Evolutionary conservation across 2,888 invertebrate species (phyloP), one percentile per base, ranked within the genome.

Genomic region (Bombylius discolor): DNA sequence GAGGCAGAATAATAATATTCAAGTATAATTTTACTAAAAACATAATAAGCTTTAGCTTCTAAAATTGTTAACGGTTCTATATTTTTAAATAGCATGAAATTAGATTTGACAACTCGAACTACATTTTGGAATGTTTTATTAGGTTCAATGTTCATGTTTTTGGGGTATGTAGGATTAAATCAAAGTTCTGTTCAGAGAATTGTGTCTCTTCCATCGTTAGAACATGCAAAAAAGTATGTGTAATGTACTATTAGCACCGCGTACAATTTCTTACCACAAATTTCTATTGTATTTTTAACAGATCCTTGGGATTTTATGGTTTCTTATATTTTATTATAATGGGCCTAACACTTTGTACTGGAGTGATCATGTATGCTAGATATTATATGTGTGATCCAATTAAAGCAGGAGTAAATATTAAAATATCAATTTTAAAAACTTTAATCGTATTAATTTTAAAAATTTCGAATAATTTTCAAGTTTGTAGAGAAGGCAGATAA

Each of bases 131-230:
- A 81, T 47, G 76, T 81, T 36, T 65, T 80, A 13, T 69, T 81
- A 51, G 78, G 79, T 12, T 81, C 81, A 12, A 76, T 79, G 47
- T 66, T 79, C 7, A 76, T 80, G 58, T 82, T 81, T 79, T 76
- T 80, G 9, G 76, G 81, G 1, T 81, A 83, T 64, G 81, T 84
- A 64, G 78, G 83, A 13, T 78, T 83, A 12, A 84, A 85, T 71
- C 87, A 87, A 70, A 82, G 83, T 52, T 83, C 84, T 77, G 84
- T 87, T 0, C 86, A 87, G 64, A 75, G 85, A 59, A 82, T 84
- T 59, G 76, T 83, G 42, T 80, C 84, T 1, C 71, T 85, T 56
- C 78, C 81, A 3, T 77, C 78, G 1, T 69, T 81, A 51, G 74
- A 67, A 58, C 76, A 79, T 63, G 83, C 84, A 14, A 77, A 78